Conservation (phyloP, 2,888 invertebrate genomes). For the Dilophus febrilis region DNA sequence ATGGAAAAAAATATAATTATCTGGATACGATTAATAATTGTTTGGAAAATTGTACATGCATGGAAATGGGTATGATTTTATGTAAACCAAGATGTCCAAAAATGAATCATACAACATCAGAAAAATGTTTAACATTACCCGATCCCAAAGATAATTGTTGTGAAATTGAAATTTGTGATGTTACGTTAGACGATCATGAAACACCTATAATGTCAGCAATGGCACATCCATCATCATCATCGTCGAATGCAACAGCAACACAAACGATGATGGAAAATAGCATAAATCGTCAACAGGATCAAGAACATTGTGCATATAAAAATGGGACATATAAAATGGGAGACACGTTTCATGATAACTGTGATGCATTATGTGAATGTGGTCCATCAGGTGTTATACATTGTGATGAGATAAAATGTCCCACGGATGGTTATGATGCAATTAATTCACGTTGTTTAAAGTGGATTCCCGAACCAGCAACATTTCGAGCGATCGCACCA, state of each 20-base stretch:
- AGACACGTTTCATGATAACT: constrained; percentile 68
- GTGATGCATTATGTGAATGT: constrained; percentile 63
- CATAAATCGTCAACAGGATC: constrained; percentile 12
- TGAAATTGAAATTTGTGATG: constrained; percentile 70
- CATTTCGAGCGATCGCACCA: constrained; percentile 52
- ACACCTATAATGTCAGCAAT: constrained; percentile 9
- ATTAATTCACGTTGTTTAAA: constrained; percentile 67
- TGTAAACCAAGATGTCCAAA: constrained; percentile 54
- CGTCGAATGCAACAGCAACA: constrained; percentile 13
- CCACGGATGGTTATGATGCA: constrained; percentile 69
- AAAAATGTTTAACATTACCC: constrained; percentile 64
- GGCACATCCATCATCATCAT: constrained; percentile 11
- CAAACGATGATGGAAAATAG: constrained; percentile 7
- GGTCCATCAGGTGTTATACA: constrained; percentile 43
- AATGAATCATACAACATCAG: constrained; percentile 36
- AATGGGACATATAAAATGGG: constrained; percentile 24
- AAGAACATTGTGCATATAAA: constrained; percentile 20
- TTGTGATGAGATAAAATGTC: constrained; percentile 66
- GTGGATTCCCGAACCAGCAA: constrained; percentile 67
- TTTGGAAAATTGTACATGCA: constrained; percentile 59
- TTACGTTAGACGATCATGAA: constrained; percentile 62
- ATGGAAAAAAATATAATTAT: constrained; percentile 47
- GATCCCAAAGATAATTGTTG: constrained; percentile 75
- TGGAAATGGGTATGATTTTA: constrained; percentile 50
- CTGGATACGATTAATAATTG: constrained; percentile 69